Conservation (phyloP, 1,140 invertebrate genomes). For the Lordiphosa clarofinis region DNA sequence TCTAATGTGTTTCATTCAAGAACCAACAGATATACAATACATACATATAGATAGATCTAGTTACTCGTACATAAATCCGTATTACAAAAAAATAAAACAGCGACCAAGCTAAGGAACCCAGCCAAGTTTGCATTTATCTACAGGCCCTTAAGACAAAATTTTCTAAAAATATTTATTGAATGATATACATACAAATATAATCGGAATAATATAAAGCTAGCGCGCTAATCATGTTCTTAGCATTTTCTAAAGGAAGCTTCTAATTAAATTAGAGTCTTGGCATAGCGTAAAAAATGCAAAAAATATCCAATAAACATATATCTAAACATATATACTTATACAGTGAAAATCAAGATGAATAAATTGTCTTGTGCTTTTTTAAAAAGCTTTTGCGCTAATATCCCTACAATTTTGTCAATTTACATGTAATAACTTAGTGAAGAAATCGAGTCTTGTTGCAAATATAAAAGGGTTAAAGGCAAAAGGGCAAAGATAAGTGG, state of each 20-base stretch:
- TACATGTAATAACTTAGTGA: conserved; percentile 13
- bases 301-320: not conserved
- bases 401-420: conserved; percentile 77
- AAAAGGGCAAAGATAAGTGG: not conserved
- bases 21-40: conserved; percentile 25
- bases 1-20: conserved; percentile 22
- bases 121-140: conserved; percentile 77
- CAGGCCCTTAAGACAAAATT: conserved; percentile 40
- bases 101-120: conserved; percentile 56
- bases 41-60: conserved; percentile 20
- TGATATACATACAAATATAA: conserved; percentile 43
- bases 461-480: conserved; percentile 16
- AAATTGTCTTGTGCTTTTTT: conserved; percentile 42
- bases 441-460: conserved; percentile 43
- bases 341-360: too few relatives aligned
- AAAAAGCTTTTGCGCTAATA: conserved; percentile 48
- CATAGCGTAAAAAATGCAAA: conserved; percentile 30
- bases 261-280: conserved; percentile 63
- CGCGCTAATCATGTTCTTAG: conserved; percentile 34
- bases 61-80: not conserved
- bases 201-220: conserved; percentile 21
- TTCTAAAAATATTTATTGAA: conserved; percentile 69
- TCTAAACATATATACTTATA: too few relatives aligned
- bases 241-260: conserved; percentile 40
- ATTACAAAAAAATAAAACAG: conserved; percentile 4